Evolutionary conservation across 2,113 vertebrate genomes (phyloP), one percentile per base, ranked within the genome.

Genomic region (Ascaphus truei): DNA sequence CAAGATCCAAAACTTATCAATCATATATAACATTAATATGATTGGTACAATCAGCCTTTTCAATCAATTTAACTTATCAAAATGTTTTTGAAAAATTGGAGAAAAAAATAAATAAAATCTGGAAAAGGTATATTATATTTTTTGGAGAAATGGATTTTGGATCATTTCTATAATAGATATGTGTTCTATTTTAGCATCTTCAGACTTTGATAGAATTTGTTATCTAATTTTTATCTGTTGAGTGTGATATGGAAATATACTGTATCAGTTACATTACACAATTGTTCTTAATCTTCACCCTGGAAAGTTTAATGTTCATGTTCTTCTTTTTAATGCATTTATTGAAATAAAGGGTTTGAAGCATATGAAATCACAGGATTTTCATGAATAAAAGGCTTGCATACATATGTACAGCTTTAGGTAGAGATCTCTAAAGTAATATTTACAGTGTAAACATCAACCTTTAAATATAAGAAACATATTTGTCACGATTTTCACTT

Each of bases 391-490:
- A 74, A 79, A 82, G 45, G 27, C 77, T 78, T 83, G 85, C 81
- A 84, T 76, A 79, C 76, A 74, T 89, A 83, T 86, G 83, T 88
- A 85, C 82, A 91, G 82, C 69, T 86, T 85, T 81, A 84, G 75
- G 71, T 74, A 80, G 79, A 82, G 81, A 85, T 80, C 78, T 88
- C 80, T 82, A 77, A 83, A 81, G 80, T 83, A 88, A 84, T 90
- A 94, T 94, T 91, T 94, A 93, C 92, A 95, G 80, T 91, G 88
- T 93, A 93, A 95, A 92, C 85, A 91, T 89, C 88, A 84, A 93
- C 78, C 86, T 81, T 90, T 85, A 41, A 61, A 52, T 71, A 86
- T 90, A 86, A 91, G 79, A 87, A 85, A 82, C 86, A 93, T 89
- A 85, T 81, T 87, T 86, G 84, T 87, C 86, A 89, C 88, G 84